Conservation (phyloP, 2,797 vertebrate genomes). For the Microctenopoma steveboyesi region DNA sequence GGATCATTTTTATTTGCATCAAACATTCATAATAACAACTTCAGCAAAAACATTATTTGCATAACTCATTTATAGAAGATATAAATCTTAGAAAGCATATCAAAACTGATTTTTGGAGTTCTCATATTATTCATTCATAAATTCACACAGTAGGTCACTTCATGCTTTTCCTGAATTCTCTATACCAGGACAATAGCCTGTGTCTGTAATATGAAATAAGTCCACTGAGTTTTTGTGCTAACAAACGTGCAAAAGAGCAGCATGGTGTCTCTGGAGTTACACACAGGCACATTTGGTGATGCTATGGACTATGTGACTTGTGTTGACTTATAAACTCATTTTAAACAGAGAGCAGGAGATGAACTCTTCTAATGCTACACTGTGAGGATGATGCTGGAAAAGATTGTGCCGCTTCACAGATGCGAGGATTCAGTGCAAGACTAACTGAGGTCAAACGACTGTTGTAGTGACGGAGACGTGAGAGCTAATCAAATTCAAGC, state of each 20-base stretch:
- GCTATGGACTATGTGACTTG: background rate
- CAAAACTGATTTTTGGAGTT: conserved; percentile 10
- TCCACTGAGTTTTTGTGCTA: conserved; percentile 30
- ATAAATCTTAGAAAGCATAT: conserved; percentile 7
- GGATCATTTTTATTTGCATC: conserved; percentile 31
- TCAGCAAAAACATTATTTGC: conserved; percentile 22
- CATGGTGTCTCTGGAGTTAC: conserved; percentile 18
- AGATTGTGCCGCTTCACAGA: background rate
- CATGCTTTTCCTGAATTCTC: conserved; percentile 46
- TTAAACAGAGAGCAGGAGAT: background rate
- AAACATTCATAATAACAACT: conserved; percentile 17
- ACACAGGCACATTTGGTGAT: conserved; percentile 50
- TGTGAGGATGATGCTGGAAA: conserved; percentile 1
- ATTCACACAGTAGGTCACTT: conserved; percentile 66
- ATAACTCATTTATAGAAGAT: conserved; percentile 1
- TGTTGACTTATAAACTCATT: background rate
- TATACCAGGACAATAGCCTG: conserved; percentile 16
- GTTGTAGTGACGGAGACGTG: background rate
- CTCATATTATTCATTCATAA: conserved; percentile 33
- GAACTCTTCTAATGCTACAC: background rate
- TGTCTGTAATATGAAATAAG: conserved; percentile 17
- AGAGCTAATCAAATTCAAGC: conserved; percentile 41
- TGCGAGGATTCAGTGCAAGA: conserved; percentile 45
- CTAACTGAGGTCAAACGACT: conserved; percentile 28
- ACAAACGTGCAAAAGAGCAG: conserved; percentile 28